These are phyloP conservation scores for Elephantulus edwardii DNA, from an alignment of 2,113 vertebrate genomes.

Conservation along the genomic window DNA sequence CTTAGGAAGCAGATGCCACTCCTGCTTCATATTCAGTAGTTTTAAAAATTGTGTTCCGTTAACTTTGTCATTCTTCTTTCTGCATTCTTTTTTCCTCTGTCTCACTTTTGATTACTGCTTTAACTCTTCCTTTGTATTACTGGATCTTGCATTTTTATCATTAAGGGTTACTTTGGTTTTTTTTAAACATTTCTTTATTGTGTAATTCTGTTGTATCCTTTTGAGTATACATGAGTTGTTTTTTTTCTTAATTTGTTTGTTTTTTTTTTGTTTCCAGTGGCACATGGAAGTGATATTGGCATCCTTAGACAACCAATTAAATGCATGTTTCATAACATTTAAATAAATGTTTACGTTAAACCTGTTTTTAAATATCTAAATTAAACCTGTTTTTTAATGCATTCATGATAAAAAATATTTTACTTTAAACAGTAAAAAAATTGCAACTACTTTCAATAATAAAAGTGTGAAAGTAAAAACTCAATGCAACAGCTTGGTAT, in stretches of 20 bases:
- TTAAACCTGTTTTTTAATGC: not conserved
- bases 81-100: not conserved
- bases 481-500: no score
- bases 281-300: no score
- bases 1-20: no score
- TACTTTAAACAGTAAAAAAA: not conserved
- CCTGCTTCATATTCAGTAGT: no score
- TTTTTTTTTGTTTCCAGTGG: no score
- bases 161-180: not conserved
- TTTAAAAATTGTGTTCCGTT: not conserved
- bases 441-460: not conserved
- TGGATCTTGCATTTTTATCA: not conserved
- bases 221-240: not conserved
- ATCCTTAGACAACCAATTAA: no score
- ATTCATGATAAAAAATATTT: not conserved
- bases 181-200: not conserved
- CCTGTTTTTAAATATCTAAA: not conserved
- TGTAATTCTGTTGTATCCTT: not conserved
- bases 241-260: no score
- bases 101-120: no score
- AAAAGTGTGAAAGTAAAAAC: no score
- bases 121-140: not conserved
- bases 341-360: no score
- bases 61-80: not conserved
- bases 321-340: not conserved